Percentiles rank a stretch among this genome's conserved stretches.
These are phyloP conservation scores for Tetragnatha versicolor DNA, from an alignment of 1,140 invertebrate species.

Conservation along the genomic window DNA sequence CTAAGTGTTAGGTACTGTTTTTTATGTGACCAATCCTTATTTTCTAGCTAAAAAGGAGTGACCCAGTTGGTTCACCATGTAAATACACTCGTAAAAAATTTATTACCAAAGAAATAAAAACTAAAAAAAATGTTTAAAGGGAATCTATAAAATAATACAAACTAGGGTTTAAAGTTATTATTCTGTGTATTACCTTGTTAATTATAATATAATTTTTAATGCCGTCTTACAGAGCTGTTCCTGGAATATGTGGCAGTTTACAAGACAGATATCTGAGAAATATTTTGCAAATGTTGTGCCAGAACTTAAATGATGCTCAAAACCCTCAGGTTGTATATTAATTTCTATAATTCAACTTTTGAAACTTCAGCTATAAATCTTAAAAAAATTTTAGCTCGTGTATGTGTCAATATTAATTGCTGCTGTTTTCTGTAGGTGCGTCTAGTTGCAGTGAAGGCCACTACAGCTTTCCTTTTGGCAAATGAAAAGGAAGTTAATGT, in stretches of 20 bases:
- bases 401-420: constrained; percentile 57
- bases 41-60: too few relatives aligned
- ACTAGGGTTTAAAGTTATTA: not conserved
- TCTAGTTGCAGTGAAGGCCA: constrained; percentile 66
- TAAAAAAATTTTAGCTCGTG: constrained; percentile 31
- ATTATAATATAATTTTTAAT: constrained; percentile 42
- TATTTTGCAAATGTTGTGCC: constrained; percentile 92
- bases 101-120: not conserved
- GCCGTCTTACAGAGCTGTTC: constrained; percentile 70
- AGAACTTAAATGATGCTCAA: constrained; percentile 75
- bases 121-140: not conserved
- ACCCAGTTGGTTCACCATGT: not conserved
- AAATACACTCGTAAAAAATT: not conserved
- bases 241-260: constrained; percentile 95
- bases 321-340: constrained; percentile 60
- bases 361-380: not conserved
- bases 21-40: too few relatives aligned
- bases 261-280: constrained; percentile 89
- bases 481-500: constrained; percentile 90
- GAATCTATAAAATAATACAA: not conserved
- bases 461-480: constrained; percentile 84
- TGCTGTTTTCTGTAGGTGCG: constrained; percentile 28
- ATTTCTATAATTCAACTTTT: not conserved
- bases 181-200: too few relatives aligned
- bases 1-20: too few relatives aligned